Evolutionary conservation across 2,113 vertebrate genomes (phyloP).

Genomic region (Dendropsophus ebraccatus): DNA sequence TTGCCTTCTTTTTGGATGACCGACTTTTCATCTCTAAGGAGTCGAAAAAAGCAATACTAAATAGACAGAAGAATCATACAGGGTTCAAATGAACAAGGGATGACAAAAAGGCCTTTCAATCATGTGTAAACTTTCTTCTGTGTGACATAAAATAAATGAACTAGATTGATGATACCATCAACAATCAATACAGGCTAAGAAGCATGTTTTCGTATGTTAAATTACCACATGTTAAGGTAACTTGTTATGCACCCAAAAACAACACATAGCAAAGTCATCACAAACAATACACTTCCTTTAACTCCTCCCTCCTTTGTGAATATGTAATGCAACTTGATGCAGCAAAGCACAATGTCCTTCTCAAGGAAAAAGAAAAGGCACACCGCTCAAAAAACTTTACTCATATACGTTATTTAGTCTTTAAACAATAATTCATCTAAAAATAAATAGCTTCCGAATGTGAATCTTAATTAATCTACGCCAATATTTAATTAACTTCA

Average conservation of each 20-base stretch:
- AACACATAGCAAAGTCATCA: not conserved
- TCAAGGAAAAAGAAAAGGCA: conserved; percentile 19
- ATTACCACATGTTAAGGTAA: conserved; percentile 14
- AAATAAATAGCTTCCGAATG: conserved; percentile 23
- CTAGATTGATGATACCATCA: conserved; percentile 61
- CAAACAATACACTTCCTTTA: not conserved
- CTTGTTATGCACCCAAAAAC: not conserved
- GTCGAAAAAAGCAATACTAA: conserved; percentile 63
- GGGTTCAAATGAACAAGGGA: conserved; percentile 60
- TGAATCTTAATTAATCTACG: conserved; percentile 46
- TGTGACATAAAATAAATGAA: conserved; percentile 64
- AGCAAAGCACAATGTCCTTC: not conserved
- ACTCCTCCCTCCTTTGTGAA: not conserved
- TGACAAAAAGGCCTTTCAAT: conserved; percentile 65
- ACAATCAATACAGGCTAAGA: conserved; percentile 66
- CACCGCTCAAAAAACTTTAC: not conserved
- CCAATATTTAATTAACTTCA: conserved; percentile 28
- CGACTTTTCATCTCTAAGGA: conserved; percentile 62
- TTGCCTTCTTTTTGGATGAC: conserved; percentile 36
- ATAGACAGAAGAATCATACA: conserved; percentile 61
- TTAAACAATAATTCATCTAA: conserved; percentile 30
- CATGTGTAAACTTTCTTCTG: conserved; percentile 63
- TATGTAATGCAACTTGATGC: not conserved
- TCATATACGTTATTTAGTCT: conserved; percentile 15
- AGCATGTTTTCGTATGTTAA: conserved; percentile 61